Evolutionary conservation across 1,140 invertebrate genomes (phyloP), one percentile per base, ranked within the genome.

Genomic region (Aphelinus atriplicis): DNA sequence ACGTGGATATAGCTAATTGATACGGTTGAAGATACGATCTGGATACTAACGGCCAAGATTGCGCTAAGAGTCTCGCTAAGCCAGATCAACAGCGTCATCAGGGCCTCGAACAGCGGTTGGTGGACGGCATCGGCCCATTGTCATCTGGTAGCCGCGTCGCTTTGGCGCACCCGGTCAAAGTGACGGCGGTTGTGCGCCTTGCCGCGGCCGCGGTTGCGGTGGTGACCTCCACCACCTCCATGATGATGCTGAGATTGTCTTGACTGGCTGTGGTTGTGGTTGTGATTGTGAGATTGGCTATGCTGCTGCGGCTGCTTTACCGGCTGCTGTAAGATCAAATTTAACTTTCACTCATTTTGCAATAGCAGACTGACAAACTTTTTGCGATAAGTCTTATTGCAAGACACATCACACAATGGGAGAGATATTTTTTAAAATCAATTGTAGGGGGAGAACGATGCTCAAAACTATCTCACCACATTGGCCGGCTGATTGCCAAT

Each of bases 61-160:
- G 26, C 26, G 26, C 26, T 26, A 26, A 26, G 26, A 26, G 26
- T 26, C 26, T 26, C 26, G 26, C 26, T 26, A 26, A 26, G 26
- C 26, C 26, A 26, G 47, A 53, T 68, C 48, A 51, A 3, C 7
- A 60, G 57, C 57, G 26, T 61, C 43, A 46, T 73, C 9, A 46
- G 47, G 50, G 9, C 48, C 3, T 58, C 56, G 42, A 51, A 43
- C 46, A 26, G 26, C 9, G 9, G 9, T 9, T 9, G 51, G 9
- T 53, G 4, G 9, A 9, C 26, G 26, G 26, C 26, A 26, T 26
- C 26, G 26, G 26, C 82, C 85, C 82, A 85, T 86, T 88, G 87
- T 88, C 87, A 88, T 88, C 86, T 87, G 82, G 85, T 81, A 83
- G 85, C 80, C 50, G 83, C 76, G 71, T 87, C 84, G 9, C 80